Base-by-base conservation (phyloP, 1,140 invertebrate genomes). In the Odontomachus brunneus region DNA sequence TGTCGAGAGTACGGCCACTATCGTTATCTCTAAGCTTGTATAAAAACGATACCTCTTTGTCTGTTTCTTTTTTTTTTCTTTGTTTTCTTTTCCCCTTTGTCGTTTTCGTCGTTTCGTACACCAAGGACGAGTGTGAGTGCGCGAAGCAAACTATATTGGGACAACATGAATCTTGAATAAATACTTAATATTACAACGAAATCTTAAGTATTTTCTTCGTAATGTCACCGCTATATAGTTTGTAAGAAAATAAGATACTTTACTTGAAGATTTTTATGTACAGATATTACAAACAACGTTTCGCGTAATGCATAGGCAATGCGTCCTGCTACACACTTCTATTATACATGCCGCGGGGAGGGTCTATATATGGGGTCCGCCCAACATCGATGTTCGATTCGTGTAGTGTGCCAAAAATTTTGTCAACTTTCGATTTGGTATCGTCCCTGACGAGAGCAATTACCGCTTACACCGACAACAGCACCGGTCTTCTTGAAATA, bases 201-300 rank as follows among this genome's bases (percentile, higher is more conserved):
- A 91, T 91, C 74, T 90, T 90, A 91, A 90, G 89, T 91, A 91
- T 90, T 44, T 44, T 91, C 84, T 88, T 90, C 83, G 84, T 88
- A 87, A 88, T 90, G 88, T 91, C 89, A 89, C 86, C 91, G 59
- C 89, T 92, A 89, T 90, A 91, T 90, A 90, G 87, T 92, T 92
- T 90, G 90, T 92, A 92, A 86, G 92, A 92, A 93, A 93, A 93
- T 92, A 92, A 93, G 88, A 92, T 91, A 88, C 66, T 93, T 92
- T 91, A 91, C 89, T 91, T 91, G 89, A 91, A 88, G 82, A 91
- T 90, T 90, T 91, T 86, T 93, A 93, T 92, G 84, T 93, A 92
- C 92, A 93, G 90, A 90, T 93, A 90, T 92, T 92, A 93, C 91
- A 93, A 91, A 91, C 85, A 87, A 90, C 85, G 72, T 87, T 89